Conservation (phyloP, 2,888 invertebrate species). For the Pseudeuparius sepicola region DNA sequence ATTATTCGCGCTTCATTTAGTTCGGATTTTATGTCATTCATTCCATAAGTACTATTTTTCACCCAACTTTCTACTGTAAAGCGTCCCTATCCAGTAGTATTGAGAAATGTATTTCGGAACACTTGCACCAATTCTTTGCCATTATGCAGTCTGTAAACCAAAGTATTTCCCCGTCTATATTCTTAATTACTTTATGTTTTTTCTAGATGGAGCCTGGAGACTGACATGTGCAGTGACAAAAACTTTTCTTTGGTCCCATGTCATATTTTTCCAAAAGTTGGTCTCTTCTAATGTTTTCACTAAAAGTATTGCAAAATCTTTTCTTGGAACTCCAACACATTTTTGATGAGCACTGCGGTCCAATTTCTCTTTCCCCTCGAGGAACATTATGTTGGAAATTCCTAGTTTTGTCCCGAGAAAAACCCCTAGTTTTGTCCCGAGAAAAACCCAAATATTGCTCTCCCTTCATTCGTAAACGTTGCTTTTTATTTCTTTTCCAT, state of each 20-base stretch:
- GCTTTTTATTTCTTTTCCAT: no score
- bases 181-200: conserved; percentile 4
- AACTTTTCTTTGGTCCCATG: conserved; percentile 5
- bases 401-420: no score
- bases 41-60: conserved; percentile 2
- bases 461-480: no score
- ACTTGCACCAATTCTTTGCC: conserved; percentile 8
- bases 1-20: conserved; percentile 1
- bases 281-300: no score
- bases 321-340: no score
- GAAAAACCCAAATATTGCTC: no score
- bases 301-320: no score
- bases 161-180: conserved; percentile 9
- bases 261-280: no score
- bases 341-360: no score
- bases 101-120: conserved; percentile 8
- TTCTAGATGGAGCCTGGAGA: conserved; percentile 6
- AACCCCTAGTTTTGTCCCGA: no score
- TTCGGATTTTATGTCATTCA: conserved; percentile 2
- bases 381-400: no score
- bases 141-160: conserved; percentile 10
- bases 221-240: conserved; percentile 7
- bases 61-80: conserved; percentile 6
- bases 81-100: conserved; percentile 9
- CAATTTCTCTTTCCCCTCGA: no score